Percentiles rank a stretch among this genome's conserved stretches.
phyloP scores from a whole-genome alignment of 2,888 invertebrate species.

The Drosophila testacea region DNA sequence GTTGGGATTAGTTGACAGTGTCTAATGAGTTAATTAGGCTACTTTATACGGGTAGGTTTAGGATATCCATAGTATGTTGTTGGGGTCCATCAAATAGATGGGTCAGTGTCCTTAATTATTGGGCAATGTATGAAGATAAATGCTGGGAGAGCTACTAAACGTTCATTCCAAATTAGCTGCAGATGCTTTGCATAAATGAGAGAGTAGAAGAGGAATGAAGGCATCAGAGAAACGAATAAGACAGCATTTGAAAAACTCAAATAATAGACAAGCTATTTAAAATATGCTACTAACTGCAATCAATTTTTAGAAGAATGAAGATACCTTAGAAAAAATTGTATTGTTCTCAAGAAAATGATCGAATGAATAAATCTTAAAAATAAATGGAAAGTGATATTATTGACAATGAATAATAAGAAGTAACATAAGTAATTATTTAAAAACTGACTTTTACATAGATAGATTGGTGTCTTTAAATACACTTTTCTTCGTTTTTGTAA shows the following conservation, averaged over 20 bases:
- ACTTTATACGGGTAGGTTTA: conserved; percentile 61
- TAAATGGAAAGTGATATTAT: too few relatives aligned
- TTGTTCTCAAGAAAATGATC: too few relatives aligned
- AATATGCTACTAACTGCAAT: neutral
- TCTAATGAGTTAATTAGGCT: conserved; percentile 77
- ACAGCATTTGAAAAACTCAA: neutral
- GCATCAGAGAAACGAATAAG: neutral
- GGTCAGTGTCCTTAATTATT: conserved; percentile 55
- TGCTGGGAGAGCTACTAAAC: conserved; percentile 7
- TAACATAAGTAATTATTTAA: too few relatives aligned
- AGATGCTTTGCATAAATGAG: conserved; percentile 24
- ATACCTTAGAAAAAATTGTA: neutral
- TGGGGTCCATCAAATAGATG: conserved; percentile 48
- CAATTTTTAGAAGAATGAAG: neutral
- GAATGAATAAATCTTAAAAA: too few relatives aligned
- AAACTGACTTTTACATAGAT: too few relatives aligned
- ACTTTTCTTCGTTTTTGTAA: too few relatives aligned
- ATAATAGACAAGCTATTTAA: neutral
- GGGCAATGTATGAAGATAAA: conserved; percentile 24
- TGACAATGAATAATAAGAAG: too few relatives aligned
- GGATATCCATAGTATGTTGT: conserved; percentile 24
- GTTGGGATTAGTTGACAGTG: conserved; percentile 60
- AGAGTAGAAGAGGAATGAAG: neutral
- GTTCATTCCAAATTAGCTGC: conserved; percentile 25
- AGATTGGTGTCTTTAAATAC: too few relatives aligned